Evolutionary conservation across 2,113 vertebrate species (phyloP), one percentile per base, ranked within the genome.

Genomic region (Pseudorasbora parva): DNA sequence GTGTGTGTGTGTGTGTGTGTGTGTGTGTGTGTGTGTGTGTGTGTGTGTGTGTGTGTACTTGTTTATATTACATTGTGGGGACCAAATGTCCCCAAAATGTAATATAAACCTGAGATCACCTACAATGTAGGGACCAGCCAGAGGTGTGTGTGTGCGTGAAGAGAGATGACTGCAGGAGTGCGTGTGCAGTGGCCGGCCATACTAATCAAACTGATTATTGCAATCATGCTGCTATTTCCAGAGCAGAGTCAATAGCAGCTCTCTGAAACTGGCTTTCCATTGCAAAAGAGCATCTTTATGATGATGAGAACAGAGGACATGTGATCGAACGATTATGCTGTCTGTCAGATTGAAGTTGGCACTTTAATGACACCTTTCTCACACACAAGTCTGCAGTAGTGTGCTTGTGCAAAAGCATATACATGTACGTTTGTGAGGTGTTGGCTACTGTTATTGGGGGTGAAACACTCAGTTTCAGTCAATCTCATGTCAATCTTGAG

Each of bases 161-260:
- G 37, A 37, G 37, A 37, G 62, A 45, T 83, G 45, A 68, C 68
- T 86, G 30, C 56, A 60, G 54, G 79, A 27, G 49, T 37, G 41
- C 25, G 25, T 37, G 62, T 78, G 74, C 74, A 49, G 27, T 49
- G 49, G 19, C 78, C 82, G 72, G 60, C 45, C 59, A 25, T 71
- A 27, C 59, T 86, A 82, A 85, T 88, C 82, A 88, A 78, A 73
- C 74, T 84, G 85, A 88, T 86, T 86, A 82, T 82, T 57, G 79
- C 79, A 86, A 76, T 88, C 79, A 76, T 51, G 73, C 83, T 82
- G 68, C 85, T 86, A 82, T 88, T 82, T 79, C 59, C 66, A 83
- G 78, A 27, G 43, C 62, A 15, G 33, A 14, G 57, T 59, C 82
- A 64, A 77, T 77, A 62, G 68, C 60, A 41, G 21, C 9, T 45